Evolutionary conservation across 2,113 vertebrate species (phyloP), one percentile per base, ranked within the genome.

Genomic region (Cettia cetti): DNA sequence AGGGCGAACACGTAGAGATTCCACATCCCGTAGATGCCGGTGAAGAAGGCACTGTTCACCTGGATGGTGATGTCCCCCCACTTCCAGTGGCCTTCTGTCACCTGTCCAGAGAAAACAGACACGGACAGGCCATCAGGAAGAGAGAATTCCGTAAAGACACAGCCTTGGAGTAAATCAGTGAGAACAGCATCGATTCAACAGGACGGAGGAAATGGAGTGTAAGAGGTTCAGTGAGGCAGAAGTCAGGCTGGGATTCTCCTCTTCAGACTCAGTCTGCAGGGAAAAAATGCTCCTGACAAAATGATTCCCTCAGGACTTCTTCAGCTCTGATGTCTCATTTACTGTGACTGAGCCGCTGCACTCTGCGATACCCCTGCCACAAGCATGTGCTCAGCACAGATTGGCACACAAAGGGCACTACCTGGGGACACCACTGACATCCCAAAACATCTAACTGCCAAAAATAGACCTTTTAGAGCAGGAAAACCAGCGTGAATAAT

Each of bases 21-120:
- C 99, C 99, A 99, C 99, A 99, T 99, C 44, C 99, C 99, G 0
- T 99, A 99, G 97, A 99, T 99, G 80, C 99, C 99, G 0, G 99
- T 99, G 98, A 99, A 99, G 97, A 99, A 99, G 78, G 99, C 99
- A 1, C 99, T 99, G 98, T 99, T 99, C 94, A 98, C 98, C 92
- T 99, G 98, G 70, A 99, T 98, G 0, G 98, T 99, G 80, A 99
- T 94, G 4, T 98, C 98, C 1, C 99, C 99, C 99, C 99, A 99
- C 94, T 99, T 99, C 99, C 99, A 99, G 77, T 99, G 99, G 35
- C 99, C 99, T 94, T 99, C 99, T 1, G 99, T 99, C 93, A 99
- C 99, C 99, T 99, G 97, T 11, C 57, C 9, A 5, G 40, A 76
- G 37, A 47, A 83, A 94, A 30, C n/a, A 72, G 40, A 70, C 26